Conservation (phyloP, 2,113 vertebrate genomes). For the Lepidothrix coronata region DNA sequence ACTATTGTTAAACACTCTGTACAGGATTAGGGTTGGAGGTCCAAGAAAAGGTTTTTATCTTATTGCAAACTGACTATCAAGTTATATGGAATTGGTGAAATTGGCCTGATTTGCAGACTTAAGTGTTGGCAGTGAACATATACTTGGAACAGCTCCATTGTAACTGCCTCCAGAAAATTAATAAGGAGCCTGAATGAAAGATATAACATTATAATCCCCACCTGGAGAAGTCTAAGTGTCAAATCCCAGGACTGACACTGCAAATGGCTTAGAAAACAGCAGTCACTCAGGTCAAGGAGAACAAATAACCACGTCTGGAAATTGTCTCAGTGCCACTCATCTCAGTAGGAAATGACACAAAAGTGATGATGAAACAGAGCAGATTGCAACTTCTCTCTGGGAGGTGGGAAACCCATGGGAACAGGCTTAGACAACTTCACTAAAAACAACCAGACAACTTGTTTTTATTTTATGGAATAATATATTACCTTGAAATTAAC, state of each 20-base stretch:
- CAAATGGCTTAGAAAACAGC: slow-evolving; percentile 33
- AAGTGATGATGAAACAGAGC: slow-evolving; percentile 62
- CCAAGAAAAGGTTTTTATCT: not conserved
- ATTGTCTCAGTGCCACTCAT: slow-evolving; percentile 58
- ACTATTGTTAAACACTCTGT: not conserved
- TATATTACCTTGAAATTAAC: slow-evolving; percentile 45
- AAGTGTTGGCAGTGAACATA: not conserved
- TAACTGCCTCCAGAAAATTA: not conserved
- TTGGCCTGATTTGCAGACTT: not conserved
- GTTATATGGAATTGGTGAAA: not conserved
- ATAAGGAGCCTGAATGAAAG: not conserved
- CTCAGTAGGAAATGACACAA: slow-evolving; percentile 55
- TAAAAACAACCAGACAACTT: slow-evolving; percentile 29
- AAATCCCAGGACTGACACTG: not conserved
- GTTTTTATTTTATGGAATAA: slow-evolving; percentile 28
- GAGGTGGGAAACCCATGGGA: slow-evolving; percentile 45
- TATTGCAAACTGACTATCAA: not conserved
- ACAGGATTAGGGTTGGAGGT: not conserved
- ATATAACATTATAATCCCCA: not conserved
- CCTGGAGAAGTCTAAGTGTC: slow-evolving; percentile 11
- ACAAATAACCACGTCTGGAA: slow-evolving; percentile 53
- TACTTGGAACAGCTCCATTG: not conserved
- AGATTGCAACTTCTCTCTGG: slow-evolving; percentile 57
- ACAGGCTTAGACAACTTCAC: not conserved
- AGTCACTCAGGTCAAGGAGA: slow-evolving; percentile 56